Evolutionary conservation across 2,113 vertebrate genomes (phyloP).

Genomic region (Rutilus rutilus): DNA sequence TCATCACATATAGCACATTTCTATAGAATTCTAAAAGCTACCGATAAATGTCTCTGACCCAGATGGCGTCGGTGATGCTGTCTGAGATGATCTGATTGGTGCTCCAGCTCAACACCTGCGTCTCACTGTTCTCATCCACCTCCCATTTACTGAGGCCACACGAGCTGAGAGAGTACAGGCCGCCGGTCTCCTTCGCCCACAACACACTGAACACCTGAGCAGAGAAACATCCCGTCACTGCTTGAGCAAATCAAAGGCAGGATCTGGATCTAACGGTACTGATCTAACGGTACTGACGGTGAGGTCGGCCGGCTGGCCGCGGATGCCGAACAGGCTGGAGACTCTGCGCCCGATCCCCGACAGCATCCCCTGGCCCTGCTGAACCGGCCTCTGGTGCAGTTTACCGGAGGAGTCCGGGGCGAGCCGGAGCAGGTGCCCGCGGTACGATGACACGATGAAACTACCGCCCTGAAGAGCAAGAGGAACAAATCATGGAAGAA

Average conservation of each 20-base stretch:
- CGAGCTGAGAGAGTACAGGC: constrained; percentile 86
- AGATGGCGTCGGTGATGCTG: constrained; percentile 88
- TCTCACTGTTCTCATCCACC: constrained; percentile 84
- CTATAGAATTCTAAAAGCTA: background rate
- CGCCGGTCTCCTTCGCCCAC: constrained; percentile 79
- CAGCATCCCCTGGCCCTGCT: constrained; percentile 90
- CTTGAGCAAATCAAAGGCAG: background rate
- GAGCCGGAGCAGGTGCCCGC: constrained; percentile 81
- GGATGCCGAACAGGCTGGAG: constrained; percentile 93
- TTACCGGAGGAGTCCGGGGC: constrained; percentile 81
- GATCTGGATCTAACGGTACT: background rate
- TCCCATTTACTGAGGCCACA: constrained; percentile 90
- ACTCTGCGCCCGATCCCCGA: constrained; percentile 92
- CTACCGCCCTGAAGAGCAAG: constrained; percentile 80
- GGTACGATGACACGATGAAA: constrained; percentile 86
- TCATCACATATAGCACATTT: background rate
- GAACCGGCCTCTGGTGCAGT: constrained; percentile 81
- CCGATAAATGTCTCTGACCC: constrained; percentile 78
- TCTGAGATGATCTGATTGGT: constrained; percentile 80
- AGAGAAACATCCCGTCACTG: background rate
- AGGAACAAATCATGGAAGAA: background rate
- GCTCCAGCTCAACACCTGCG: constrained; percentile 87
- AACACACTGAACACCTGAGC: constrained; percentile 85
- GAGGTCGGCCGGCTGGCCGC: constrained; percentile 82
- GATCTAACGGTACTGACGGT: constrained; percentile 70